Evolutionary conservation across 2,888 invertebrate genomes (phyloP), one percentile per base, ranked within the genome.

Genomic region (Tetanocera ferruginea): DNA sequence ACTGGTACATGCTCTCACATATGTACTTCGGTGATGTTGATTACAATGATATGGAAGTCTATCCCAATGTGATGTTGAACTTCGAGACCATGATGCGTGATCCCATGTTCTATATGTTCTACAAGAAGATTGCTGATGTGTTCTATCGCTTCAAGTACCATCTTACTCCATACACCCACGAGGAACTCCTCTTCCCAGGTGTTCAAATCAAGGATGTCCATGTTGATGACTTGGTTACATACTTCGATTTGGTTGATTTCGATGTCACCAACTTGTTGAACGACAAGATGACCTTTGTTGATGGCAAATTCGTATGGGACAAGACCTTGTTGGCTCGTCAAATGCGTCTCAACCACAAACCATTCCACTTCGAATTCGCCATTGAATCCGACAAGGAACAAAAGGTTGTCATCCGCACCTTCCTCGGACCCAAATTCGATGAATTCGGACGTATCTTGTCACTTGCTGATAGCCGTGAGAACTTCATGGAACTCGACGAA

Each of bases 31-130:
- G 81, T 51, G 83, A 84, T 64, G 80, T 81, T 34, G 78, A 83
- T 52, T 78, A 84, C 52, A 82, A 86, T 28, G 79, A 83, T 14
- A 76, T 74, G 23, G 79, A 73, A 4, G 85, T 89, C 76, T 89
- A 91, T 0, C 94, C 94, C 52, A 92, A 93, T 25, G 92, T 90
- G 9, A 86, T 94, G 78, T 93, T 94, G 85, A 91, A 93, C 82
- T 92, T 91, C 83, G 91, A 92, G 84, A 93, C 94, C 5, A 92
- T 93, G 81, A 90, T 94, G 77, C 93, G 94, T 80, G 95, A 95
- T 85, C 94, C 95, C 4, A 91, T 93, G 19, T 94, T 93, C 91
- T 95, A 93, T 87, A 91, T 92, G 82, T 88, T 94, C 55, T 93
- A 93, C 85, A 92, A 93, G 86, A 91, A 92, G 72, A 92, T 93